phyloP scores from a whole-genome alignment of 2,888 invertebrate species.

The Baronia brevicornis region DNA sequence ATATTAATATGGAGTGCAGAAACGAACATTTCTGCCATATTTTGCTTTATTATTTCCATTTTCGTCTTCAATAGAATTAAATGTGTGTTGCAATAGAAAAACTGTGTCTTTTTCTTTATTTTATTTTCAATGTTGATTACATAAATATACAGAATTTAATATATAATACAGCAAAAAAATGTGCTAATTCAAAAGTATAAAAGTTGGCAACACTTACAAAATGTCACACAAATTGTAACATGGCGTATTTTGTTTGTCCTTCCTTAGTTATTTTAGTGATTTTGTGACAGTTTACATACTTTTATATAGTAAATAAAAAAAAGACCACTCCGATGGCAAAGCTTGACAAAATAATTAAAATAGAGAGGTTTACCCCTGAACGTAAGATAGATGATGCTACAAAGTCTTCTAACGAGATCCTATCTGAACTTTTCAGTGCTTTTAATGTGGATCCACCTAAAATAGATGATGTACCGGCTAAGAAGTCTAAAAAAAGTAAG shows the following conservation, averaged over 20 bases:
- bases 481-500: constrained; percentile 72
- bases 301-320: constrained; percentile 9
- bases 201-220: no score
- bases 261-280: no score
- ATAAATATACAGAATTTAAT: background rate
- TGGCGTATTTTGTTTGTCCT: no score
- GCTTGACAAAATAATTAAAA: constrained; percentile 61
- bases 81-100: background rate
- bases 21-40: no score
- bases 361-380: constrained; percentile 64
- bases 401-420: constrained; percentile 86
- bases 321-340: constrained; percentile 63
- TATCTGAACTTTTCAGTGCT: constrained; percentile 87
- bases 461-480: constrained; percentile 52
- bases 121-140: background rate
- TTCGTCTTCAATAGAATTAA: no score
- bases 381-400: constrained; percentile 55
- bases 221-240: no score
- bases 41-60: constrained; percentile 7
- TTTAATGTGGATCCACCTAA: constrained; percentile 84
- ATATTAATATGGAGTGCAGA: constrained; percentile 19
- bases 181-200: no score
- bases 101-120: background rate
- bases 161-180: background rate
- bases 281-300: background rate